These are phyloP conservation scores for Physeter macrocephalus DNA, from an alignment of 2,113 vertebrate genomes.

Conservation along the genomic window DNA sequence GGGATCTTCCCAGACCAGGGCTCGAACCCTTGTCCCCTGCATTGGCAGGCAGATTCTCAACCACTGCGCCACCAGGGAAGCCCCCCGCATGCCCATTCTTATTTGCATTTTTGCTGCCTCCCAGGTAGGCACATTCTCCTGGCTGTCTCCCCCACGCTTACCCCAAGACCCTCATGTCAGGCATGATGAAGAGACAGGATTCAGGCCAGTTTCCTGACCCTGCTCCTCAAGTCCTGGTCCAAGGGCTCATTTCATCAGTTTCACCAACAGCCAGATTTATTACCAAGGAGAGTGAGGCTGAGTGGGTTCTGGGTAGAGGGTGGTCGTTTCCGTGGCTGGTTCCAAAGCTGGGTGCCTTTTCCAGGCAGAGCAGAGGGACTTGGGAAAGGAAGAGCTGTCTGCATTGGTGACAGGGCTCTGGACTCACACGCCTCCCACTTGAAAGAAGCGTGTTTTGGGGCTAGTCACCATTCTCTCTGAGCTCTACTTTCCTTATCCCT, in stretches of 20 bases:
- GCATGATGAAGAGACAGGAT: not conserved
- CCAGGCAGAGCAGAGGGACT: not conserved
- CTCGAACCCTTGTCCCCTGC: too few species aligned
- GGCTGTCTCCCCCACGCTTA: not conserved
- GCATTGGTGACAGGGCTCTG: not conserved
- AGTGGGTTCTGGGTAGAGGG: not conserved
- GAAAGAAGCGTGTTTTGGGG: not conserved
- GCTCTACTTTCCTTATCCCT: not conserved
- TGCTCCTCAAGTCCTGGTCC: not conserved
- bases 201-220: not conserved
- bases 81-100: not conserved
- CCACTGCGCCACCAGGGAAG: too few species aligned
- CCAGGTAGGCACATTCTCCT: too few species aligned
- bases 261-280: not conserved
- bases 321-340: not conserved
- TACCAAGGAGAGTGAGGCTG: not conserved
- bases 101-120: not conserved
- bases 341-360: not conserved
- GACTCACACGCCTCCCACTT: accelerated
- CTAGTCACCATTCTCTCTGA: accelerated
- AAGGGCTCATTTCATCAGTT: not conserved
- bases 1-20: too few species aligned
- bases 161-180: not conserved
- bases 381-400: not conserved
- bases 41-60: too few species aligned